Conservation (phyloP, 2,113 vertebrate genomes). For the Amblyornis subalaris region DNA sequence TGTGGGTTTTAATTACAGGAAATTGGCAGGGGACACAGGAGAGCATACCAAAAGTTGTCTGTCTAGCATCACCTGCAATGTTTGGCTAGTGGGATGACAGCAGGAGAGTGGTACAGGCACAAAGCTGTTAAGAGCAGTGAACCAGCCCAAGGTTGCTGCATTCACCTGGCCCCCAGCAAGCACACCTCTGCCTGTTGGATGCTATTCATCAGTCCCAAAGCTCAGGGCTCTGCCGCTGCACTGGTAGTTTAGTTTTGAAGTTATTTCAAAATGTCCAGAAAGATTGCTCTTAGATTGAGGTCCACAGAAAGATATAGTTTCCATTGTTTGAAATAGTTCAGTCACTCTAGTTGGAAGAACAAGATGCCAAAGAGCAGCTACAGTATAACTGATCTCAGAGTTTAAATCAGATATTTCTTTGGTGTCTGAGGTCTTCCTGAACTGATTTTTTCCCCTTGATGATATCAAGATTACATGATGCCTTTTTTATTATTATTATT, state of each 20-base stretch:
- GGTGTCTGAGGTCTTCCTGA: background rate
- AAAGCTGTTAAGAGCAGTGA: background rate
- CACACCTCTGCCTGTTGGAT: background rate
- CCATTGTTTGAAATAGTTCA: background rate
- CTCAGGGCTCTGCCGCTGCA: background rate
- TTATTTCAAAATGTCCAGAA: background rate
- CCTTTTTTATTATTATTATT: background rate
- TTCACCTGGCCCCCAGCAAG: background rate
- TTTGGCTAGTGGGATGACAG: background rate
- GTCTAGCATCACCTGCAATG: background rate
- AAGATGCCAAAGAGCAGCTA: background rate
- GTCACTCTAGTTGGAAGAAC: background rate
- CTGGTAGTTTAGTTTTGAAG: background rate
- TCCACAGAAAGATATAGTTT: background rate
- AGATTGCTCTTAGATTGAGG: background rate
- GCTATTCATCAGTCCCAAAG: background rate
- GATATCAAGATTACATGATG: background rate
- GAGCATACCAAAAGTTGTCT: background rate
- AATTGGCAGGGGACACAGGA: background rate
- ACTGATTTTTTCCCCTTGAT: background rate
- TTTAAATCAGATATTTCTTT: background rate
- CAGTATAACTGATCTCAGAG: background rate
- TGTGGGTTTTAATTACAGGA: background rate
- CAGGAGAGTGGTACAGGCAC: background rate
- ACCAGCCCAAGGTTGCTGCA: background rate